Base-by-base conservation (phyloP, 2,113 vertebrate genomes). In the Brachyhypopomus gauderio region DNA sequence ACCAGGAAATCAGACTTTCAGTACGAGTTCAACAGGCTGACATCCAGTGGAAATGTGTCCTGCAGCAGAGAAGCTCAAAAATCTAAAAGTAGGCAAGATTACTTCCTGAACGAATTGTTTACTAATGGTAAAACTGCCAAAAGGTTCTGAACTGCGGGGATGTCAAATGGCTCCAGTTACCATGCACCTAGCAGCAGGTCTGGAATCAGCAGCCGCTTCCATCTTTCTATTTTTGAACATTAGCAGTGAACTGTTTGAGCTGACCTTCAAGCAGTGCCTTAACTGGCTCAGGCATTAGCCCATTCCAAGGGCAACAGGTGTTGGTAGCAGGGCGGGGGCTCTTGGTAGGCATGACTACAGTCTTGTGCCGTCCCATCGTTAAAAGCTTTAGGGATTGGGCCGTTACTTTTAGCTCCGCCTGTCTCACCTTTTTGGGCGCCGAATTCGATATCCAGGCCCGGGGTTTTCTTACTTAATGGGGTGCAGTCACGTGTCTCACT, bases 391-490 rank as follows among this genome's bases (percentile, higher is more conserved):
- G 16, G 70, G 12, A 73, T 38, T 78, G 66, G 56, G 22, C 30
- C n/a, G 34, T 64, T 3, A 2, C 69, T 84, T 83, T 59, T 0
- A 9, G 64, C 86, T 83, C 89, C 92, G 85, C 92, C 93, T 81
- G 73, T 82, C 67, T 71, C 86, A 84, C 93, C 93, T 92, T 93
- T 93, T 92, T 91, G 93, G 92, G 80, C 85, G 58, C 89, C 87
- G 88, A 93, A 92, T 88, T 84, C 41, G 89, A 93, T 88, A 92
- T 88, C 86, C 87, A 52, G 12, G 45, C 64, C 66, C 88, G 86
- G 86, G 60, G 85, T 88, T 89, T 90, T 85, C 89, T 89, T 95
- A 94, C 91, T 92, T 94, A 94, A 93, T 92, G 90, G 91, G 90
- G 90, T 87, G 90, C 87, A 88, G 92, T 94, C 93, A 94, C 93